Conservation (phyloP, 2,113 vertebrate genomes). For the Boulengerochromis microlepis region DNA sequence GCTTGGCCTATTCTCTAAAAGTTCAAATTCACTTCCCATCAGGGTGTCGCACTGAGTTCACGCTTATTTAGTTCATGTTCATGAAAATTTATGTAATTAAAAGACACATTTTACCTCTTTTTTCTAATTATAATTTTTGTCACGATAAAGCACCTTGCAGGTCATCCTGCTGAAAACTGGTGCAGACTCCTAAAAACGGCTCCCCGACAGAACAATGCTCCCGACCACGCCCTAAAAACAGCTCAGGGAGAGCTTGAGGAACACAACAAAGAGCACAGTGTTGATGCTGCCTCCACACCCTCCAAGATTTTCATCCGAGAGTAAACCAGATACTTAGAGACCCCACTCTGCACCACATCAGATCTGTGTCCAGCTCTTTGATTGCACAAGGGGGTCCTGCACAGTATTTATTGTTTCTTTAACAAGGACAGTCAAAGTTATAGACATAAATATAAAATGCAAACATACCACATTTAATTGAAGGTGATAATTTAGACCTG, state of each 20-base stretch:
- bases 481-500: rapidly evolving
- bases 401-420: not conserved
- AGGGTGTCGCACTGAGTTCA: not conserved
- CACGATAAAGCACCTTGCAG: not conserved
- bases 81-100: not conserved
- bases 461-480: not conserved
- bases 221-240: not conserved
- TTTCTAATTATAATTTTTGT: not conserved
- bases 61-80: not conserved
- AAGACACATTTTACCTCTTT: rapidly evolving
- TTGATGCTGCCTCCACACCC: rapidly evolving
- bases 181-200: not conserved
- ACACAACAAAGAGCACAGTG: not conserved
- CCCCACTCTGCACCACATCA: not conserved
- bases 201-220: not conserved
- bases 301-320: not conserved
- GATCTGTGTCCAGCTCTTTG: not conserved
- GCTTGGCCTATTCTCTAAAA: rapidly evolving
- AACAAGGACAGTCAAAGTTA: not conserved
- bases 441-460: not conserved
- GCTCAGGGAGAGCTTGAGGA: not conserved
- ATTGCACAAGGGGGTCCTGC: not conserved
- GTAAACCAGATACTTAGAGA: not conserved
- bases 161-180: not conserved
- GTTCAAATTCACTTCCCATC: not conserved